Evolutionary conservation across 2,888 invertebrate genomes (phyloP), one percentile per base, ranked within the genome.

Genomic region (Germaria angustata): DNA sequence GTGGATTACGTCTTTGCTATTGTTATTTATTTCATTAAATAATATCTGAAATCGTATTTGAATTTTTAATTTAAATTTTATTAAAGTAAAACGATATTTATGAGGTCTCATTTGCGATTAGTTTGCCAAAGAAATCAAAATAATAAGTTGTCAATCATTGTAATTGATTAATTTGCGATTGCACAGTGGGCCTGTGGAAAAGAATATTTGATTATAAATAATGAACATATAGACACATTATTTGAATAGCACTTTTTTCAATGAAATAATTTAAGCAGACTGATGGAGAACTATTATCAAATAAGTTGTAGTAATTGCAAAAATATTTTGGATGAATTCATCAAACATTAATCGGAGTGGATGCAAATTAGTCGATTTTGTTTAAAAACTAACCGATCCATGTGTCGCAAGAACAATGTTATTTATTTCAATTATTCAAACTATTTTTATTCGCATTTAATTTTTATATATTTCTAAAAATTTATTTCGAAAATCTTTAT

Each of bases 61-160:
- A n/a, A n/a, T 66, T 15, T 69, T 28, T 59, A 41, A 44, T 65
- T n/a, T n/a, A n/a, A n/a, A 17, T 32, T 36, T 59, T 66, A 34
- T 61, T 61, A 34, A 17, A 55, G 28, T 17, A 46, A 13, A 32
- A 39, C 49, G 66, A 59, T 28, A 22, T 65, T 55, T 34, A 34
- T 68, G 36, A 63, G 53, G 51, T 39, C 66, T 55, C 17, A n/a
- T 41, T 49, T 36, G 20, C n/a, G 1, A 15, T 49, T 41, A 24
- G 20, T 39, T 28, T 39, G 44, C 13, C 51, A 66, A 73, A 36
- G 28, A 34, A 41, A 17, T 2, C 34, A 41, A 53, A 68, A 61
- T 55, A 78, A 81, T 78, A 75, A 80, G 46, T 84, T 85, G 84
- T 83, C 86, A 86, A 87, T 87, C 86, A 86, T 68, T 82, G 85